Percentiles rank a stretch among this genome's conserved stretches.
Evolutionary conservation across 2,797 vertebrate species (phyloP).

Genomic region (Brotula barbata): DNA sequence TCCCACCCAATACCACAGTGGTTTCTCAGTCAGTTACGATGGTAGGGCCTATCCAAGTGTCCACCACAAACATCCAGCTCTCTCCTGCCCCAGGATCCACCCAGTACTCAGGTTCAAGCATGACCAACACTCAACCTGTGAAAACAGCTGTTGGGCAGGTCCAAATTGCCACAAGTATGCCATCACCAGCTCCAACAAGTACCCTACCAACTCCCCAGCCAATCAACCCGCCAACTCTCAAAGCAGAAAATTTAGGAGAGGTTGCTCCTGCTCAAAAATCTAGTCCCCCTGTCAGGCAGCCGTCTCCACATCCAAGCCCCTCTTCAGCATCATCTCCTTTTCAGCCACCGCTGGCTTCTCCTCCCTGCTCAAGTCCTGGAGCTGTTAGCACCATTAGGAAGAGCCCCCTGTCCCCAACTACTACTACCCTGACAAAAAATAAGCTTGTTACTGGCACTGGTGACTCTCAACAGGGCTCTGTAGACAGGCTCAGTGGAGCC

Average conservation of each 20-base stretch:
- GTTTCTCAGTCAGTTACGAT: slow-evolving; percentile 90
- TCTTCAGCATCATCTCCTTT: slow-evolving; percentile 69
- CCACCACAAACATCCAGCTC: slow-evolving; percentile 89
- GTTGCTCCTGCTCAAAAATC: slow-evolving; percentile 58
- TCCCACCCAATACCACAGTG: slow-evolving; percentile 85
- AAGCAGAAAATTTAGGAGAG: slow-evolving; percentile 81
- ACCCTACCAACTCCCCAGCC: slow-evolving; percentile 70
- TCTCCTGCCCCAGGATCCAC: slow-evolving; percentile 79
- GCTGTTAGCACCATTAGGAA: slow-evolving; percentile 79
- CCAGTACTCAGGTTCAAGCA: slow-evolving; percentile 67
- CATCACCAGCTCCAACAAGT: slow-evolving; percentile 51
- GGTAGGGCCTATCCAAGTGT: slow-evolving; percentile 89
- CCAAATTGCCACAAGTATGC: slow-evolving; percentile 71
- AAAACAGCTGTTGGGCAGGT: slow-evolving; percentile 80
- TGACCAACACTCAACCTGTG: slow-evolving; percentile 74
- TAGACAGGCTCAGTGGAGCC: slow-evolving; percentile 69
- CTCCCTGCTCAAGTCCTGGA: slow-evolving; percentile 85
- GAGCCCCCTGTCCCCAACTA: slow-evolving; percentile 82
- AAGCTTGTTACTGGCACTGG: slow-evolving; percentile 82
- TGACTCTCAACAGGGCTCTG: slow-evolving; percentile 79
- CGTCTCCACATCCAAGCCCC: slow-evolving; percentile 56
- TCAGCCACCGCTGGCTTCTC: slow-evolving; percentile 79
- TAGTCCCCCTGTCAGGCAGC: slow-evolving; percentile 65
- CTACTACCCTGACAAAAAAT: slow-evolving; percentile 78
- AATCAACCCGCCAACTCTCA: slow-evolving; percentile 69